Percentiles rank a stretch among this genome's conserved stretches.
Evolutionary conservation across 2,113 vertebrate genomes (phyloP).

Genomic region (Neofelis nebulosa): DNA sequence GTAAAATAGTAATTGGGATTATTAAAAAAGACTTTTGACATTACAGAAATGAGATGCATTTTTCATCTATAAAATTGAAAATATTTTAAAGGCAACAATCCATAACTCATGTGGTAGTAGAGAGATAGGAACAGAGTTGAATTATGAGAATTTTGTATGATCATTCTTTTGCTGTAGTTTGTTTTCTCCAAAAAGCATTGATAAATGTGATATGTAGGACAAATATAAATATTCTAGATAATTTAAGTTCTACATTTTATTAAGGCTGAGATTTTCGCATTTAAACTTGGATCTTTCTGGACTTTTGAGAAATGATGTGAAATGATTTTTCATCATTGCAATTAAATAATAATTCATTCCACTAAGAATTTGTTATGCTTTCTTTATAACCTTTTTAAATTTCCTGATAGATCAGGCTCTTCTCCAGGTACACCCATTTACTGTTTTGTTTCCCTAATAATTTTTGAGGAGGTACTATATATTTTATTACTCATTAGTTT

Average conservation of each 20-base stretch:
- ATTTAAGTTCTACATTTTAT: not conserved
- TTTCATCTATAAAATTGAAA: not conserved
- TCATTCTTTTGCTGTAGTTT: not conserved
- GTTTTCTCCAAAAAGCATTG: not conserved
- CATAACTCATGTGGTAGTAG: not conserved
- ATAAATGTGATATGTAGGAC: not conserved
- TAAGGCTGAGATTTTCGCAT: not conserved
- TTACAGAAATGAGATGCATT: not conserved
- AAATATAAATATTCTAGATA: not conserved
- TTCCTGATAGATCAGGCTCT: not conserved
- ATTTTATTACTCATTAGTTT: not conserved
- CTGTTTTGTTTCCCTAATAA: not conserved
- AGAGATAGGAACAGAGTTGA: not conserved
- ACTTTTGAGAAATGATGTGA: not conserved
- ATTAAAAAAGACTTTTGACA: not conserved
- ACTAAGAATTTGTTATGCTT: not conserved
- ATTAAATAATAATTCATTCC: not conserved
- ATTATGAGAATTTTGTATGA: not conserved
- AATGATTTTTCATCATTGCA: not conserved
- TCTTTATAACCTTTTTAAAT: not conserved
- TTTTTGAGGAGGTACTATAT: not conserved
- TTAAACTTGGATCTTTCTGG: not conserved
- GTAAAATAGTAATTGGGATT: not conserved
- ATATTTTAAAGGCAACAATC: not conserved
- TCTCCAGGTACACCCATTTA: not conserved